Evolutionary conservation across 2,113 vertebrate genomes (phyloP).

Genomic region (Tachuris rubrigastra): DNA sequence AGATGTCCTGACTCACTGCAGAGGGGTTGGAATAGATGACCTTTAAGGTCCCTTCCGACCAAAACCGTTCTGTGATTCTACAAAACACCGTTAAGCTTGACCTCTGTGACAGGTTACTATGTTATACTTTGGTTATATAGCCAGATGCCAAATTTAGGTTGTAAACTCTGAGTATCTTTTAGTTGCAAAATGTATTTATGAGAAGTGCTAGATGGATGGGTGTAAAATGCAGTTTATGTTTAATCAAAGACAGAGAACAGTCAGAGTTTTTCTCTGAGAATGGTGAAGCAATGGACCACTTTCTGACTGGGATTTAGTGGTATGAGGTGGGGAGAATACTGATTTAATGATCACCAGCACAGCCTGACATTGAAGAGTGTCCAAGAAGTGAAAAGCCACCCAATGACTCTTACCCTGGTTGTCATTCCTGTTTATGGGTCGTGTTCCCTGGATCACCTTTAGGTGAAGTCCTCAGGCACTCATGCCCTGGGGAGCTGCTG

Average conservation of each 20-base stretch:
- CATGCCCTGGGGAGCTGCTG: background rate
- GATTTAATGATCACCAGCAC: background rate
- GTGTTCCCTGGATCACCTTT: background rate
- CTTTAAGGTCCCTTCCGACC: background rate
- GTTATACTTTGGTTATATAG: background rate
- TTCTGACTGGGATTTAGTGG: background rate
- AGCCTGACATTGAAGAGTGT: background rate
- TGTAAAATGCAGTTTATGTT: background rate
- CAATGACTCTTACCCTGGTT: background rate
- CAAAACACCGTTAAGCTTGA: background rate
- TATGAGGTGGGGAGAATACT: background rate
- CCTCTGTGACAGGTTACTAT: background rate
- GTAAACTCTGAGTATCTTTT: background rate
- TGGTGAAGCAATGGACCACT: background rate
- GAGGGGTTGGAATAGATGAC: background rate
- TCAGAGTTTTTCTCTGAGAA: background rate
- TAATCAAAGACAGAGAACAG: background rate
- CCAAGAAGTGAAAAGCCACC: background rate
- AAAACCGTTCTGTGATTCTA: background rate
- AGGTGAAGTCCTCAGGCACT: background rate
- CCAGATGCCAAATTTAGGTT: background rate
- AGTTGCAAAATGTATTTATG: background rate
- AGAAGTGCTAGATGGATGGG: background rate
- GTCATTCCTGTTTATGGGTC: background rate
- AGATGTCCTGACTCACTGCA: background rate